Conservation (phyloP, 1,140 invertebrate species). For the Heterodera schachtii region DNA sequence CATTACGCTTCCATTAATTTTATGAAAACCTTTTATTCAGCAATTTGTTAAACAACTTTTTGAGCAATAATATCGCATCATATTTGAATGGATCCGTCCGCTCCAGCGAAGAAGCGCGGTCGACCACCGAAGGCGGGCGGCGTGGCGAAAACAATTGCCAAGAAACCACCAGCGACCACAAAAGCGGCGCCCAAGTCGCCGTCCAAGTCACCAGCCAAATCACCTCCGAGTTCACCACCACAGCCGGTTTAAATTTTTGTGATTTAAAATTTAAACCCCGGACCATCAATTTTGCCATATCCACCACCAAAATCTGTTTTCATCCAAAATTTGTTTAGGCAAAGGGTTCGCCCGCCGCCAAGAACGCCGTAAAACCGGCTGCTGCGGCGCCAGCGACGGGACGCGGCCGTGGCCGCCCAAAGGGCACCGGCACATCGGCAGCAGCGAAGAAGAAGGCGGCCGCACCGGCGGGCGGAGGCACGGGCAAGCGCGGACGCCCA, state of each 20-base stretch:
- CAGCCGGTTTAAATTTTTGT: too few relatives aligned
- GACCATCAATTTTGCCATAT: too few relatives aligned
- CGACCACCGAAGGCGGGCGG: background rate
- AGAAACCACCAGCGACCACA: background rate
- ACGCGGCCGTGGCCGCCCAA: background rate
- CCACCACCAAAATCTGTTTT: background rate
- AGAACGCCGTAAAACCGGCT: background rate
- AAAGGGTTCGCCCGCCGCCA: background rate
- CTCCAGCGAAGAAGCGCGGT: background rate
- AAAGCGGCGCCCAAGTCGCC: background rate
- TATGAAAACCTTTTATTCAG: too few relatives aligned
- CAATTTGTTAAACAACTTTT: too few relatives aligned
- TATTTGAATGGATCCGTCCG: background rate
- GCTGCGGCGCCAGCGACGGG: background rate
- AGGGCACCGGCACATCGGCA: background rate
- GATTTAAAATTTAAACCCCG: too few relatives aligned
- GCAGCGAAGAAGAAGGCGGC: slow-evolving; percentile 6
- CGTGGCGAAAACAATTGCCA: background rate
- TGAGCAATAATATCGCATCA: background rate
- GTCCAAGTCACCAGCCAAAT: background rate
- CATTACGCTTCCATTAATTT: too few relatives aligned
- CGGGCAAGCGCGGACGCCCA: slow-evolving; percentile 18
- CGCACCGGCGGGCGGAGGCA: background rate
- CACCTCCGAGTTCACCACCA: too few relatives aligned
- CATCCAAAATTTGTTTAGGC: background rate